Base-by-base conservation (phyloP, 1,140 invertebrate species). In the Odontomachus brunneus region DNA sequence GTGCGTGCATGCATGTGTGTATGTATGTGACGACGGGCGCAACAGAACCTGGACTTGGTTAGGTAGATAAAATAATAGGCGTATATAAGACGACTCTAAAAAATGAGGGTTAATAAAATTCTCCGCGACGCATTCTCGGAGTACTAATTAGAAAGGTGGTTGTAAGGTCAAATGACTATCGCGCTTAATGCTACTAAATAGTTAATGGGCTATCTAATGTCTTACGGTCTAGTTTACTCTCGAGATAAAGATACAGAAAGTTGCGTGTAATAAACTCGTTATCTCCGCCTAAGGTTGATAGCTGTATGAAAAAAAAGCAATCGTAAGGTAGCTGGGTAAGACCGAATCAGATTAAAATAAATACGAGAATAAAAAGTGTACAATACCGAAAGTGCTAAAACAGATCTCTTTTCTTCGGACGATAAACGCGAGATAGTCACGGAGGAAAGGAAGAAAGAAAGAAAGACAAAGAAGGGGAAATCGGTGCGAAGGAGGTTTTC, bases 181-280 rank as follows among this genome's bases (percentile, higher is more conserved):
- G 76, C 24, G 65, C 87, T 88, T 89, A 89, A 89, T 89, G 73
- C 85, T 81, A 84, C 78, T 85, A 87, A n/a, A 88, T 88, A 88
- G 82, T 88, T 89, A 82, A 88, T 83, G 75, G 59, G 78, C 87
- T 88, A 81, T 87, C 76, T 88, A 88, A 88, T 57, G 82, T 83
- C 75, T 82, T 84, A 86, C 87, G 87, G 85, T 89, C 88, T 89
- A 89, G 88, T 89, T 89, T 89, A 89, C 66, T 80, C 66, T 80
- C 65, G 69, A 82, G 75, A 83, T 65, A 86, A 72, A n/a, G 14
- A 44, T 22, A 80, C 24, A 71, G 71, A 75, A 73, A 62, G 66
- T 71, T 71, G 33, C 29, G 5, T 74, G 65, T 82, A 73, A 62
- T 69, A 86, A 88, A 83, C 75, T 87, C 73, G 82, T 89, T 89